Conservation (phyloP, 2,113 vertebrate genomes). For the Microcebus lehilahytsara region DNA sequence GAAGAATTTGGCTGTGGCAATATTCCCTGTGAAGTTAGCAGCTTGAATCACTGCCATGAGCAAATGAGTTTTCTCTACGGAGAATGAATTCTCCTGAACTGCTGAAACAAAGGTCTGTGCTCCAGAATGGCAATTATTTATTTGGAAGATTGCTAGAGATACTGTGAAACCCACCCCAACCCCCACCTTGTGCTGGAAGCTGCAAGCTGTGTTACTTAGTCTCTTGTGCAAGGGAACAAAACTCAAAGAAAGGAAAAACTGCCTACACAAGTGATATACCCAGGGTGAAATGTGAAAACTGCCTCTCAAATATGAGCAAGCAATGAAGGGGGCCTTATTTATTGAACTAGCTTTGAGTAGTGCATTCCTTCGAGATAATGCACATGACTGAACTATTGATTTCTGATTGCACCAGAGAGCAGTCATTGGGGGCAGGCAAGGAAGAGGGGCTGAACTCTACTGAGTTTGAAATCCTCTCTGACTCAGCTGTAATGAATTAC, state of each 20-base stretch:
- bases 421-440: neutral
- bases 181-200: neutral
- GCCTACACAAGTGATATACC: neutral
- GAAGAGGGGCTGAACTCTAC: neutral
- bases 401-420: neutral
- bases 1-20: slow-evolving; percentile 22
- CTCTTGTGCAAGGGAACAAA: neutral
- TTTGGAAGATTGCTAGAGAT: slow-evolving; percentile 36
- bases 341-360: neutral
- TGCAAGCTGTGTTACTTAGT: neutral
- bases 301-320: neutral
- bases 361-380: neutral
- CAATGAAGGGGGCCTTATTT: neutral
- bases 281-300: neutral
- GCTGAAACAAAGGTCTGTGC: slow-evolving; percentile 56
- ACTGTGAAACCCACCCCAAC: neutral
- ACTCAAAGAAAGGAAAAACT: neutral
- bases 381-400: neutral
- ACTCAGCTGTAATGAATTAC: neutral
- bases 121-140: slow-evolving; percentile 47
- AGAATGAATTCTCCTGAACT: slow-evolving; percentile 68
- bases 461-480: neutral
- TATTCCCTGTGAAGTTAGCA: slow-evolving; percentile 53
- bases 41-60: slow-evolving; percentile 61
- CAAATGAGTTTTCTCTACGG: slow-evolving; percentile 68